A percentile compares a stretch with the other conserved stretches of the same genome.
Evolutionary conservation across 2,797 vertebrate genomes (phyloP).

Genomic region (Schizothorax lantsangensis): DNA sequence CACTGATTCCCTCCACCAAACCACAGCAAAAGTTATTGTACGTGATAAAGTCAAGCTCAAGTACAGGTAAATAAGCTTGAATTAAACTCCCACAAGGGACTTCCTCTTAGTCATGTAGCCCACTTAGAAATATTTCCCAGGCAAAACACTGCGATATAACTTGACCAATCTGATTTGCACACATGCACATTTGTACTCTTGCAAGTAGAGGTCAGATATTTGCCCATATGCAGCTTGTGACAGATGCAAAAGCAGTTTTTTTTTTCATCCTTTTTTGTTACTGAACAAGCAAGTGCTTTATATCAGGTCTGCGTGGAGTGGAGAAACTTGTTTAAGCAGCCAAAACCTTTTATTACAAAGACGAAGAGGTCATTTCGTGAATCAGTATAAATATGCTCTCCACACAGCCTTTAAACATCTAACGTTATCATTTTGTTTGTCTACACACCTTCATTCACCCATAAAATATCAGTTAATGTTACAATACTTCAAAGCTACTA

Average conservation of each 20-base stretch:
- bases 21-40: not conserved
- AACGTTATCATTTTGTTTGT: not conserved
- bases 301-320: constrained; percentile 20
- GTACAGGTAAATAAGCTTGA: not conserved
- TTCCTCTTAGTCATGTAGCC: constrained; percentile 6
- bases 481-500: constrained; percentile 34
- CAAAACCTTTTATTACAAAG: constrained; percentile 27
- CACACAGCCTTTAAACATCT: constrained; percentile 34
- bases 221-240: constrained; percentile 34
- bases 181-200: constrained; percentile 26
- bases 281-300: constrained; percentile 40
- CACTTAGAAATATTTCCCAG: not conserved
- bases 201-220: constrained; percentile 44
- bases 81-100: constrained; percentile 2
- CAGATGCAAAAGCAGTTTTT: constrained; percentile 17
- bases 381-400: constrained; percentile 29
- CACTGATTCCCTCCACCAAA: not conserved
- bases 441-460: constrained; percentile 21
- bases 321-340: constrained; percentile 33
- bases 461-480: constrained; percentile 34
- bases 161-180: constrained; percentile 12
- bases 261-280: constrained; percentile 4
- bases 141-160: constrained; percentile 20
- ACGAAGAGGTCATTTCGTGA: constrained; percentile 29
- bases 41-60: constrained; percentile 20